Conservation (phyloP, 2,797 vertebrate species). For the Fistularia commersonii region DNA sequence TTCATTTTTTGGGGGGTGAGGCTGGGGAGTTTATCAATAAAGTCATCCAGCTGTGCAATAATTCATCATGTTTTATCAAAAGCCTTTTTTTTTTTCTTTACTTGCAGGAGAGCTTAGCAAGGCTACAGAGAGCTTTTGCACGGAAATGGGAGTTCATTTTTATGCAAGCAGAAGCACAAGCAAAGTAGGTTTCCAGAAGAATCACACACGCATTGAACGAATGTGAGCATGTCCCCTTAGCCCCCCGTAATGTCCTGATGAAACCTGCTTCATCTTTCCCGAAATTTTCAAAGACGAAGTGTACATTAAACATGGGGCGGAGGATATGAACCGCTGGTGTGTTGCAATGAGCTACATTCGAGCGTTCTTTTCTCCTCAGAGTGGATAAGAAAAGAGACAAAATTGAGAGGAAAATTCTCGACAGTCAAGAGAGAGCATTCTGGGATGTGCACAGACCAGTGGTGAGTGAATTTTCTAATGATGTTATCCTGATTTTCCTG, state of each 20-base stretch:
- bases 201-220: conserved; percentile 3
- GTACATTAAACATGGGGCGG: conserved; percentile 13
- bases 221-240: not conserved
- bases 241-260: not conserved
- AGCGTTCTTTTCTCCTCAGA: conserved; percentile 61
- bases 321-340: not conserved
- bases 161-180: conserved; percentile 99
- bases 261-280: not conserved
- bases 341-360: not conserved
- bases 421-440: conserved; percentile 96
- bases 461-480: conserved; percentile 75
- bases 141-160: conserved; percentile 99
- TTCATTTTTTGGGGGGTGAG: not conserved
- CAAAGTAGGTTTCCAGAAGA: conserved; percentile 84
- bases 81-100: conserved; percentile 35
- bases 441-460: conserved; percentile 98
- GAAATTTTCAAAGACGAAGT: not conserved
- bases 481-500: conserved; percentile 13
- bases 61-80: conserved; percentile 27
- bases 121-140: conserved; percentile 95
- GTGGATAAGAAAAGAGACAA: conserved; percentile 99
- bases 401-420: conserved; percentile 96
- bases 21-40: conserved; percentile 24
- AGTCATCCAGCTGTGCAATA: conserved; percentile 27
- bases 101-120: conserved; percentile 94